phyloP scores from a whole-genome alignment of 2,113 vertebrate species.

The Phasianus colchicus region DNA sequence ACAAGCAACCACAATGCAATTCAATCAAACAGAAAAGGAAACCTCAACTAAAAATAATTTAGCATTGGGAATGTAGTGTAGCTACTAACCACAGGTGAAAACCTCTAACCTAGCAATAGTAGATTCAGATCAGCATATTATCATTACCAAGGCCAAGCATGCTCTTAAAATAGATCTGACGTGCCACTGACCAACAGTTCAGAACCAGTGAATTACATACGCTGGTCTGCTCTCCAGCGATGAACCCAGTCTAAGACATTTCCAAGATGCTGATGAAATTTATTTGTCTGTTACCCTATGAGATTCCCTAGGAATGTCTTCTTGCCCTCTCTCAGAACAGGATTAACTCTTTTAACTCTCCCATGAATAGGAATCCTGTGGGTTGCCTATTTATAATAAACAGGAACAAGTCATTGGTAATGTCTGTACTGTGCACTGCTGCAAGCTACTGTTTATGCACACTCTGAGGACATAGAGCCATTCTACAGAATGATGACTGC shows the following conservation, averaged over 20 bases:
- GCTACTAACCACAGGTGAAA: background rate
- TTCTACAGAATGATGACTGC: accelerated
- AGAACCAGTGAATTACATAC: background rate
- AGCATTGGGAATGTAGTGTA: accelerated
- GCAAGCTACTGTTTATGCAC: background rate
- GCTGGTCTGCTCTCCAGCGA: background rate
- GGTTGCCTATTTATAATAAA: background rate
- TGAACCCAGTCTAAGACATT: background rate
- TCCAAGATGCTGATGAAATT: background rate
- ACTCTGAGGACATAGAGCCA: background rate
- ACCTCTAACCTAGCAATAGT: background rate
- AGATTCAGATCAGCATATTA: background rate
- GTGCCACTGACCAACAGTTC: background rate
- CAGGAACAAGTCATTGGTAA: background rate
- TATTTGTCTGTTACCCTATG: accelerated
- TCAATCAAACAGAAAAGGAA: background rate
- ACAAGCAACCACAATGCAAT: background rate
- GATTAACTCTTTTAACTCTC: background rate
- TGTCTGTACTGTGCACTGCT: background rate
- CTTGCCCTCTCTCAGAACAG: background rate
- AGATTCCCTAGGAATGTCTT: background rate
- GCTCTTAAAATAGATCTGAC: background rate
- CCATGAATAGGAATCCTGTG: background rate
- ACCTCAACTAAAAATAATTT: background rate
- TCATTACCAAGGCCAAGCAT: background rate